Evolutionary conservation across 1,140 invertebrate genomes (phyloP), one percentile per base, ranked within the genome.

Genomic region (Bombus affinis): DNA sequence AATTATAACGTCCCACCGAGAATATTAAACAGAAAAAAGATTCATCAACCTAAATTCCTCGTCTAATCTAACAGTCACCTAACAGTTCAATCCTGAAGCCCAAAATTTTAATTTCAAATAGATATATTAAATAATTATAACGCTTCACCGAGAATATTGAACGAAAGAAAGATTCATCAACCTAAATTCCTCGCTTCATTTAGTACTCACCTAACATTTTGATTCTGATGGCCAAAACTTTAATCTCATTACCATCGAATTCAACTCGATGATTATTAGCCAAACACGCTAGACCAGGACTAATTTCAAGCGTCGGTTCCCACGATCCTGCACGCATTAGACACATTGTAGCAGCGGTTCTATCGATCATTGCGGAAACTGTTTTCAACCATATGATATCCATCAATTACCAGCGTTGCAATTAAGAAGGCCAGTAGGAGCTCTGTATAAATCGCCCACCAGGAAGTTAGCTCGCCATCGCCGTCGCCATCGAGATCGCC

Each of bases 381-480:
- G 12, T 42, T 44, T 28, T 22, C 22, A 22, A 66, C 13, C 35
- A 59, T 72, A 62, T 35, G 39, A 35, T 53, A 57, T 71, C 18
- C 53, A 57, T 68, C 47, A 57, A 71, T 71, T 84, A 79, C 10
- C 28, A 5, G 37, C n/a, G n/a, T 84, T 71, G 44, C n/a, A 84
- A 76, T 81, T 74, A 74, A 42, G 1, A 39, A 37, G 25, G 44
- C 32, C 6, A 71, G 8, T 32, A 1, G 28, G 35, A 66, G 22
- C 1, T 9, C 9, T n/a, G 2, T 59, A 59, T 18, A 28, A 42
- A 72, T 53, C 78, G 53, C 0, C 28, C 42, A 81, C 35, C 71
- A 62, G 57, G 78, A 85, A 74, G 78, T 22, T 1, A 1, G 4
- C n/a, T 37, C 8, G 39, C 6, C 66, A 2, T 37, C 2, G 35